These are phyloP conservation scores for Ophioninae sp. DNA, from an alignment of 2,888 invertebrate genomes.

Conservation along the genomic window DNA sequence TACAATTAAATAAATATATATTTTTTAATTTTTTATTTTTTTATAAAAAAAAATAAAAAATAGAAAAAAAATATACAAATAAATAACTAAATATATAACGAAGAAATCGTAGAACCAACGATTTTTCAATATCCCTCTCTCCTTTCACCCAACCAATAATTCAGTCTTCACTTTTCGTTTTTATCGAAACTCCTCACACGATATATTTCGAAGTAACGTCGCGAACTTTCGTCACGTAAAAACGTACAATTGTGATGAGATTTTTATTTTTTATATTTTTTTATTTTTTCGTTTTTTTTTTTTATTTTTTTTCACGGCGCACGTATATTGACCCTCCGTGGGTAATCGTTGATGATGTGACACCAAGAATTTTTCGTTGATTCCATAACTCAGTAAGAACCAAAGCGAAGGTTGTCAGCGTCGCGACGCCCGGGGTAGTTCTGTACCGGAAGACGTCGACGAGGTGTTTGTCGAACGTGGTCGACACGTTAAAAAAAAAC, in stretches of 20 bases:
- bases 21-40: too few relatives aligned
- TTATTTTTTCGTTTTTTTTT: too few relatives aligned
- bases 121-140: background rate
- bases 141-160: too few relatives aligned
- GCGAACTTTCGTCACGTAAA: too few relatives aligned
- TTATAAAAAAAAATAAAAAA: background rate
- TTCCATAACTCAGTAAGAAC: slow-evolving; percentile 42
- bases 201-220: too few relatives aligned
- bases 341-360: too few relatives aligned
- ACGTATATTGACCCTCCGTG: background rate
- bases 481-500: slow-evolving; percentile 11
- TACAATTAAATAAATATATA: background rate
- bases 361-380: slow-evolving; percentile 17
- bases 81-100: background rate
- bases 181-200: too few relatives aligned
- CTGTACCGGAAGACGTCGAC: slow-evolving; percentile 62
- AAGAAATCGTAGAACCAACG: background rate
- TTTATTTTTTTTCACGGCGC: background rate
- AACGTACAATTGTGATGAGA: too few relatives aligned
- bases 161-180: too few relatives aligned
- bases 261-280: too few relatives aligned
- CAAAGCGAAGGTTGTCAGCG: slow-evolving; percentile 68
- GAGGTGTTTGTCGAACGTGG: slow-evolving; percentile 27
- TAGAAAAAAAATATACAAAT: background rate
- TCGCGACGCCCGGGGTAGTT: slow-evolving; percentile 70